Percentiles rank a stretch among this genome's conserved stretches.
phyloP scores from a whole-genome alignment of 2,113 vertebrate species.

The Myanophis thanlyinensis region DNA sequence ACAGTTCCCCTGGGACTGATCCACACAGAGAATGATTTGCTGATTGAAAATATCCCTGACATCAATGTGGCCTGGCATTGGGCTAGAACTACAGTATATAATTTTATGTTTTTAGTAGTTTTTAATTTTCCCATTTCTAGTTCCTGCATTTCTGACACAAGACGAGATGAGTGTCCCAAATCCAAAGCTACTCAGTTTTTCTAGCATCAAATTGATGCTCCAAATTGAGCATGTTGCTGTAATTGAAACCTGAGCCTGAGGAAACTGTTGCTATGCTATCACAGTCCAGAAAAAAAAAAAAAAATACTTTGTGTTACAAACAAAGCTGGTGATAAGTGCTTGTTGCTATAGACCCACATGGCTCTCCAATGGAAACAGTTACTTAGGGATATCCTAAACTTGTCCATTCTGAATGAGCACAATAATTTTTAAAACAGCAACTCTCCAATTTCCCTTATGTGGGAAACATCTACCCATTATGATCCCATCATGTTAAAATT shows the following conservation, averaged over 20 bases:
- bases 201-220: background rate
- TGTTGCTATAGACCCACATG: background rate
- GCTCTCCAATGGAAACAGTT: background rate
- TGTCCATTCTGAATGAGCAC: background rate
- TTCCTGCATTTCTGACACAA: no score
- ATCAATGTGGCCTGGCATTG: no score
- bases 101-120: no score
- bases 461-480: background rate
- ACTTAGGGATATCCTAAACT: background rate
- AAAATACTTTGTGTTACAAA: background rate
- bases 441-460: background rate
- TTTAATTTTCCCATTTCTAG: no score
- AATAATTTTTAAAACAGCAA: background rate
- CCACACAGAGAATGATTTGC: no score
- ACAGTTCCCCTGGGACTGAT: no score
- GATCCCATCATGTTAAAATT: background rate
- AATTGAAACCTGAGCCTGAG: background rate
- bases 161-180: background rate
- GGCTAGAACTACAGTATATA: no score
- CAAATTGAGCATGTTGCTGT: background rate
- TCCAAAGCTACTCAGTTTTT: background rate
- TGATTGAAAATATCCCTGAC: no score
- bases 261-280: background rate
- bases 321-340: background rate
- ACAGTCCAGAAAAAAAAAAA: background rate